Evolutionary conservation across 2,113 vertebrate genomes (phyloP), one percentile per base, ranked within the genome.

Genomic region (Pachycephala philippinensis): DNA sequence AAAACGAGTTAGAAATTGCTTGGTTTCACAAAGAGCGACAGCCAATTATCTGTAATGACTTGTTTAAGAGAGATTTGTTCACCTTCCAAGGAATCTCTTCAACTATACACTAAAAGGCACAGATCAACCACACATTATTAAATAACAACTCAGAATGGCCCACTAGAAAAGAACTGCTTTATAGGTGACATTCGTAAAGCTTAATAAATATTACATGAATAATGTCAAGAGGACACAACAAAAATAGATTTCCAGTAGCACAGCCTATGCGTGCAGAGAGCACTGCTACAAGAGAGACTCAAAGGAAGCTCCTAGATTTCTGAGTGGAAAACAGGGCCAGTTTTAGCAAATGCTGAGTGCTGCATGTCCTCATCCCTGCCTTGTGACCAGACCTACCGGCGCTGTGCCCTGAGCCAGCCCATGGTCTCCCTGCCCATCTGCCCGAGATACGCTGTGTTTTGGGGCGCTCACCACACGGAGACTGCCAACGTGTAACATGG

Each of bases 391-490:
- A 76, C 13, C 50, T 44, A 45, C 39, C 0, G 0, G 69, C 52
- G 65, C 26, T 21, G 15, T 0, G 1, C n/a, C 52, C 35, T 15
- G 14, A 70, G 64, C 37, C 44, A 59, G 63, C 35, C 75, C 2
- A 0, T 30, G 26, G 10, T 42, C 45, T 80, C 53, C 10, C 24
- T 76, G 75, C 35, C 70, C 75, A 30, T 24, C 49, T 28, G 17
- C 26, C 49, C 1, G 0, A 28, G 45, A 24, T 0, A 54, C 0
- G 9, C 16, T 28, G 53, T 1, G 1, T 35, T 71, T 63, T 11
- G 35, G 33, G 7, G 63, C 0, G 0, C 50, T 71, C 56, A 5
- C 28, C 64, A 7, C 42, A 80, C 50, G 64, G 47, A 39, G 6
- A 15, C n/a, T 28, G 50, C 6, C 10, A 10, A 10, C 1, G 10